These are phyloP conservation scores for Caranx melampygus DNA, from an alignment of 2,113 vertebrate species.

Conservation along the genomic window DNA sequence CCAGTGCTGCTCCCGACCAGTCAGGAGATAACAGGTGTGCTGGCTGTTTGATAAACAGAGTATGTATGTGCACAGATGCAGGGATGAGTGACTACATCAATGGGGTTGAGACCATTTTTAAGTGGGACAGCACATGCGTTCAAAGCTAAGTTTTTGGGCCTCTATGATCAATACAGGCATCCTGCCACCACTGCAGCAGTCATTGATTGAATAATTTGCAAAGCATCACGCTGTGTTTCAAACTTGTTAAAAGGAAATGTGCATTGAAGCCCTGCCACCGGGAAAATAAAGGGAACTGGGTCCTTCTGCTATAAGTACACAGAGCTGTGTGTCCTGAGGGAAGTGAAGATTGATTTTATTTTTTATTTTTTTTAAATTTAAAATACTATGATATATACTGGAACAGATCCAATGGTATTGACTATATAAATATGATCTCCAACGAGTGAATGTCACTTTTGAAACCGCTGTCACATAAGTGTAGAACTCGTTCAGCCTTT, in stretches of 20 bases:
- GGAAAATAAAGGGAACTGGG: neutral
- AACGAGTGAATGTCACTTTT: slow-evolving; percentile 7
- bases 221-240: slow-evolving; percentile 23
- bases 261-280: neutral
- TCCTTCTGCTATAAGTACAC: neutral
- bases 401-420: slow-evolving; percentile 1
- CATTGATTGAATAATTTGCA: slow-evolving; percentile 37
- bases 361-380: neutral
- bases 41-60: slow-evolving; percentile 2
- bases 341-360: neutral
- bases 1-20: neutral
- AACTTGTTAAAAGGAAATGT: slow-evolving; percentile 17
- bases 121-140: neutral
- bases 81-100: neutral
- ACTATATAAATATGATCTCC: neutral
- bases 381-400: neutral
- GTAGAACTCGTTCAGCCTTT: slow-evolving; percentile 1
- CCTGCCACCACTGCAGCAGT: slow-evolving; percentile 8
- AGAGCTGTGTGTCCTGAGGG: neutral
- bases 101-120: neutral
- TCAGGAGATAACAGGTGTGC: neutral
- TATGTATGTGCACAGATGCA: neutral
- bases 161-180: slow-evolving; percentile 24
- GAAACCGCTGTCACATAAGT: neutral
- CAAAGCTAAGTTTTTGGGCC: neutral